Conservation (phyloP, 2,797 vertebrate species). For the Clarias platycephalus region DNA sequence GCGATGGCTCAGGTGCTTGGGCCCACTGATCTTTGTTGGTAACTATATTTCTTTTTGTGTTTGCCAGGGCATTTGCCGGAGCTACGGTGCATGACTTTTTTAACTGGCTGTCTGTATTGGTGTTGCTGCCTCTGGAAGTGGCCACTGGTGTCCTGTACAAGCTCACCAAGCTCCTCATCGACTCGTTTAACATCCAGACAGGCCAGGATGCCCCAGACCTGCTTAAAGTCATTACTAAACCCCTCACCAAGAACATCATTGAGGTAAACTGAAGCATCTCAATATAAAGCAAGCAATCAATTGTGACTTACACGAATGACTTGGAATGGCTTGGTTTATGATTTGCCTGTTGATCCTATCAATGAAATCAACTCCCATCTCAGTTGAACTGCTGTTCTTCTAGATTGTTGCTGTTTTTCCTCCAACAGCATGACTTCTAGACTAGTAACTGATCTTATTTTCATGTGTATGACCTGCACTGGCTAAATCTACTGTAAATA, state of each 20-base stretch:
- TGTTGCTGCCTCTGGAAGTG: slow-evolving; percentile 86
- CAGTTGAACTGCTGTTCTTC: background rate
- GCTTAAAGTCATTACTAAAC: slow-evolving; percentile 94
- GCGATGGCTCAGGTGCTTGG: too few species aligned
- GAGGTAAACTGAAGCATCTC: slow-evolving; percentile 73
- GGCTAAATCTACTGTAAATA: background rate
- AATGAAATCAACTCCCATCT: slow-evolving; percentile 8
- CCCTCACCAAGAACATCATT: slow-evolving; percentile 88
- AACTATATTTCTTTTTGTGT: background rate
- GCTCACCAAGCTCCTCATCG: slow-evolving; percentile 79
- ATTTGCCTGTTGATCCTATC: background rate
- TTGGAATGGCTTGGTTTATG: background rate
- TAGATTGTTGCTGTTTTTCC: background rate
- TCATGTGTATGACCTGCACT: background rate
- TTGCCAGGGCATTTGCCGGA: slow-evolving; percentile 87
- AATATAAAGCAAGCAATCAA: too few species aligned
- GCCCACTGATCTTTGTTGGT: too few species aligned
- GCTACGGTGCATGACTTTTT: slow-evolving; percentile 98
- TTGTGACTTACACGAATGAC: background rate
- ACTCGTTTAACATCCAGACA: slow-evolving; percentile 82
- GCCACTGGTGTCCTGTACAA: slow-evolving; percentile 81
- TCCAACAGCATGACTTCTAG: background rate
- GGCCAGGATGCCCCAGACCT: slow-evolving; percentile 90
- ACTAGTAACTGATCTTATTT: slow-evolving; percentile 15
- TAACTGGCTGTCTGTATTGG: slow-evolving; percentile 93